Percentiles rank a stretch among this genome's conserved stretches.
Conservation (phyloP, 2,888 invertebrate species). For the Lithophane leautieri region DNA sequence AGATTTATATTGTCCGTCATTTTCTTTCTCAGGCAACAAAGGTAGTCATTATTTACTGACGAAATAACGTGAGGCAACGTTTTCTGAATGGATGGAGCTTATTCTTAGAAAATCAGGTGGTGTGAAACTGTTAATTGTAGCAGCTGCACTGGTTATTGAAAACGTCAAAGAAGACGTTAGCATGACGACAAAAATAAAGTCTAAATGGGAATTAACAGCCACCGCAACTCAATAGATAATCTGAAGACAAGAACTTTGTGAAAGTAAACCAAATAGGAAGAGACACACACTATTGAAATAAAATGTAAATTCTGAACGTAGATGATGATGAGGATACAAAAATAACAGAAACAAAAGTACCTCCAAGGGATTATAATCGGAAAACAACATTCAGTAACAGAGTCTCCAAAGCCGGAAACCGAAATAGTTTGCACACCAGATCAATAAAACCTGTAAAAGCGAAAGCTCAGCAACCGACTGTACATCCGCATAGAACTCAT, state of each 20-base stretch:
- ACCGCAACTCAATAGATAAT: background rate
- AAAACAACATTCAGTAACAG: background rate
- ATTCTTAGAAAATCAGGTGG: background rate
- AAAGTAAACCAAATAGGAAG: background rate
- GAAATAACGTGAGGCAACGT: slow-evolving; percentile 17
- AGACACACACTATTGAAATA: background rate
- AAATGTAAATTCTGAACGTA: too few species aligned
- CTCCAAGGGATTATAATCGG: background rate
- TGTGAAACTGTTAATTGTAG: background rate
- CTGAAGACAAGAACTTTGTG: background rate
- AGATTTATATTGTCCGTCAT: slow-evolving; percentile 41
- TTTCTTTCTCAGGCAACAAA: slow-evolving; percentile 36
- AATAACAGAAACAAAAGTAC: background rate
- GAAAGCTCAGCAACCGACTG: slow-evolving; percentile 22
- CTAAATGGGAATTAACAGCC: background rate
- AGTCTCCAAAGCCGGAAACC: background rate
- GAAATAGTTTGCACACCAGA: background rate
- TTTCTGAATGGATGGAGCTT: slow-evolving; percentile 13
- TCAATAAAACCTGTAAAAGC: background rate
- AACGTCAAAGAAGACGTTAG: background rate
- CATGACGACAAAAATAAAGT: too few species aligned
- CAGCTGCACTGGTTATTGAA: background rate
- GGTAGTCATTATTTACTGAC: slow-evolving; percentile 42
- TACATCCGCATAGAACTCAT: slow-evolving; percentile 16
- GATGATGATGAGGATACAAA: too few species aligned